Conservation (phyloP, 2,113 vertebrate genomes). For the Siphamia tubifer region DNA sequence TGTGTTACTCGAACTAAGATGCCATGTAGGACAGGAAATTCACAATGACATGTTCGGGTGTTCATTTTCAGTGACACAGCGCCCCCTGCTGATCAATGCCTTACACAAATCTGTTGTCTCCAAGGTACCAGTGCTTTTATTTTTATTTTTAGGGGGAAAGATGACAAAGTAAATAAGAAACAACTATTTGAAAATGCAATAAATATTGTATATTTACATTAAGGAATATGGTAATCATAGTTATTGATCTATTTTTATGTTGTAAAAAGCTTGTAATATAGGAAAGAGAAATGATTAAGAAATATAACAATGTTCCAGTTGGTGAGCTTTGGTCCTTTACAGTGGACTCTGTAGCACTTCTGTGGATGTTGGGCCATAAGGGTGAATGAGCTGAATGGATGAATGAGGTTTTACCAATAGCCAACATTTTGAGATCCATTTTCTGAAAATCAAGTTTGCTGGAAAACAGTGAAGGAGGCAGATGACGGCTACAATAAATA, state of each 20-base stretch:
- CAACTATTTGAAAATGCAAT: constrained; percentile 73
- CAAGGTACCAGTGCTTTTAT: constrained; percentile 73
- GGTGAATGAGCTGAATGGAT: constrained; percentile 8
- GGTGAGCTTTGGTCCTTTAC: constrained; percentile 45
- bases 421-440: background rate
- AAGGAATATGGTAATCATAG: constrained; percentile 80
- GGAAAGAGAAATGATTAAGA: constrained; percentile 68
- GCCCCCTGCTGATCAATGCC: constrained; percentile 77
- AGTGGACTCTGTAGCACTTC: constrained; percentile 25
- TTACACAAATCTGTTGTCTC: constrained; percentile 72
- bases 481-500: background rate
- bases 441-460: background rate
- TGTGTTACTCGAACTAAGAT: background rate
- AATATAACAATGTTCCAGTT: constrained; percentile 41
- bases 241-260: constrained; percentile 85
- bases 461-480: background rate
- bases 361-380: constrained; percentile 32
- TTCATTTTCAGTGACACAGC: constrained; percentile 22
- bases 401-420: constrained; percentile 10
- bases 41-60: background rate
- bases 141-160: constrained; percentile 33
- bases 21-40: background rate
- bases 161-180: constrained; percentile 50
- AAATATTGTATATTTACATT: constrained; percentile 81
- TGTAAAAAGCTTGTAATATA: constrained; percentile 83